Evolutionary conservation across 2,113 vertebrate species (phyloP).

Genomic region (Anser cygnoides): DNA sequence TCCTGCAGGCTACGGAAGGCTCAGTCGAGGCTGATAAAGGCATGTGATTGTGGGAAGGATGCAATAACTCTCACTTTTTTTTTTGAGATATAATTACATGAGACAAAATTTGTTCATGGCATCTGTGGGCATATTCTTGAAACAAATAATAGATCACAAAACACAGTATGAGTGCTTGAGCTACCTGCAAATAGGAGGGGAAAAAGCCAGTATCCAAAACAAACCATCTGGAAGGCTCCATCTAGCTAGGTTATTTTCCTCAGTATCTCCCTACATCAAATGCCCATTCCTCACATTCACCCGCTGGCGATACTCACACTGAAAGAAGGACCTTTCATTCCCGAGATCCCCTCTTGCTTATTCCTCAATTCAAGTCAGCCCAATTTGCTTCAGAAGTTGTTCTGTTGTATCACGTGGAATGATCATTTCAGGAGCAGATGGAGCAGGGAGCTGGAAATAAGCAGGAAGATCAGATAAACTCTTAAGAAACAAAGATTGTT

Average conservation of each 20-base stretch:
- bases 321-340: background rate
- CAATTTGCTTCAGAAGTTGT: background rate
- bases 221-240: background rate
- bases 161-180: background rate
- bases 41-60: background rate
- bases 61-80: background rate
- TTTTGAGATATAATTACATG: background rate
- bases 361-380: background rate
- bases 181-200: background rate
- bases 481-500: background rate
- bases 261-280: background rate
- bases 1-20: background rate
- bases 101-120: background rate
- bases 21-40: background rate
- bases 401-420: rapidly evolving
- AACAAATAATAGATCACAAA: background rate
- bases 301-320: background rate
- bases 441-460: background rate
- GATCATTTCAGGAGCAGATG: background rate
- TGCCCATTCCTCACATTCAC: background rate
- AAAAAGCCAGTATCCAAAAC: background rate
- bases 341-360: background rate
- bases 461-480: background rate
- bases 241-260: background rate
- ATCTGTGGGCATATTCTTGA: background rate